These are phyloP conservation scores for Xenentodon cancila DNA, from an alignment of 2,797 vertebrate genomes.

Conservation along the genomic window DNA sequence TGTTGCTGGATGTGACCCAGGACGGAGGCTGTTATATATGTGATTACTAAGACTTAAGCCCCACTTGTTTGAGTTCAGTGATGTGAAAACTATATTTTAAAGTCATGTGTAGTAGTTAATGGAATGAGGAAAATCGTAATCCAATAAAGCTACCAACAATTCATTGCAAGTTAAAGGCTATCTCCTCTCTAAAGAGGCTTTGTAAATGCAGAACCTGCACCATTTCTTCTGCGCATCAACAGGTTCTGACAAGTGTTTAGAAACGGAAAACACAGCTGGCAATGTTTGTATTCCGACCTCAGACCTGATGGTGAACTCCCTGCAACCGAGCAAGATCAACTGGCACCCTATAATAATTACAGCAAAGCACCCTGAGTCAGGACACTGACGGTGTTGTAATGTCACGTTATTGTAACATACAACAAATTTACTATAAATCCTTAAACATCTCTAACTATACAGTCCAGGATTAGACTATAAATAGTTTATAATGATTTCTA, in stretches of 20 bases:
- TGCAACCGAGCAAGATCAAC: constrained; percentile 1
- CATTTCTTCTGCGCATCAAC: constrained; percentile 38
- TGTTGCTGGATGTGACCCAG: constrained; percentile 4
- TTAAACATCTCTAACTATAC: background rate
- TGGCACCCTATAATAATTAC: constrained; percentile 1
- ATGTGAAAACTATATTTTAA: background rate
- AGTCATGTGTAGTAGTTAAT: constrained; percentile 15
- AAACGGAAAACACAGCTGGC: constrained; percentile 30
- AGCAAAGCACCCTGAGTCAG: constrained; percentile 2
- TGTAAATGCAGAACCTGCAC: constrained; percentile 11
- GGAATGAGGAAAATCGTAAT: background rate
- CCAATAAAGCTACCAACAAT: background rate
- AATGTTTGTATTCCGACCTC: constrained; percentile 31
- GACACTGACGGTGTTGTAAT: background rate
- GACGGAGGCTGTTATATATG: background rate
- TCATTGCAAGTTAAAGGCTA: background rate
- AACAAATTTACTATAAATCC: constrained; percentile 10
- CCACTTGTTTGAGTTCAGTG: background rate
- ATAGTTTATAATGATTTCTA: constrained; percentile 3
- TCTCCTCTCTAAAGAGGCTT: constrained; percentile 10
- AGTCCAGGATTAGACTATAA: constrained; percentile 1
- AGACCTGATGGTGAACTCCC: constrained; percentile 4
- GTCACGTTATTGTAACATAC: constrained; percentile 10
- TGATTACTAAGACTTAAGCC: background rate
- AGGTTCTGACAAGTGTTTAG: constrained; percentile 33